Conservation (phyloP, 2,113 vertebrate species). For the Dasyornis broadbenti region DNA sequence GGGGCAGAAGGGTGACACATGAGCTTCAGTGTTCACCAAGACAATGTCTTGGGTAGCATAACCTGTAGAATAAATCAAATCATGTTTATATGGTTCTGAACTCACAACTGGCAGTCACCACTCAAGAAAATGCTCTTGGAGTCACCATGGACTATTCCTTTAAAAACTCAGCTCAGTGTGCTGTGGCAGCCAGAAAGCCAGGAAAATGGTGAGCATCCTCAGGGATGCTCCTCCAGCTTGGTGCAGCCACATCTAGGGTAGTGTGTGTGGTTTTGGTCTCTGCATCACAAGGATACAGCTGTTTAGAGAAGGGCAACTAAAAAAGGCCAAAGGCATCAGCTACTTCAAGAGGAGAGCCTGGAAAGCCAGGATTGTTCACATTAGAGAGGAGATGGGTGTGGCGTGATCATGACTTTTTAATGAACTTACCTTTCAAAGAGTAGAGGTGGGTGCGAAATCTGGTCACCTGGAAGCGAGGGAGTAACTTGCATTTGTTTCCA, state of each 20-base stretch:
- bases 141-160: not conserved
- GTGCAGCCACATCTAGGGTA: not conserved
- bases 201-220: not conserved
- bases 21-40: not conserved
- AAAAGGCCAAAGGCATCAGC: not conserved
- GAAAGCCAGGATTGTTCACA: not conserved
- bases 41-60: not conserved
- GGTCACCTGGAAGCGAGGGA: not conserved
- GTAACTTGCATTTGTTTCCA: not conserved
- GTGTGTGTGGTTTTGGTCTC: not conserved
- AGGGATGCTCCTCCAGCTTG: not conserved
- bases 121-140: not conserved
- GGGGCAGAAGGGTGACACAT: not conserved
- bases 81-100: not conserved
- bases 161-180: not conserved
- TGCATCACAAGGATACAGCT: accelerated
- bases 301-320: not conserved
- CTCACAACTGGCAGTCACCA: not conserved
- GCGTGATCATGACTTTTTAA: not conserved
- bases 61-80: not conserved
- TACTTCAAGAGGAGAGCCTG: not conserved
- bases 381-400: not conserved
- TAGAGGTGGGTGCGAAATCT: not conserved
- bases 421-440: not conserved
- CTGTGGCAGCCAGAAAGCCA: not conserved